Conservation (phyloP, 2,797 vertebrate genomes). For the Vireo griseus region DNA sequence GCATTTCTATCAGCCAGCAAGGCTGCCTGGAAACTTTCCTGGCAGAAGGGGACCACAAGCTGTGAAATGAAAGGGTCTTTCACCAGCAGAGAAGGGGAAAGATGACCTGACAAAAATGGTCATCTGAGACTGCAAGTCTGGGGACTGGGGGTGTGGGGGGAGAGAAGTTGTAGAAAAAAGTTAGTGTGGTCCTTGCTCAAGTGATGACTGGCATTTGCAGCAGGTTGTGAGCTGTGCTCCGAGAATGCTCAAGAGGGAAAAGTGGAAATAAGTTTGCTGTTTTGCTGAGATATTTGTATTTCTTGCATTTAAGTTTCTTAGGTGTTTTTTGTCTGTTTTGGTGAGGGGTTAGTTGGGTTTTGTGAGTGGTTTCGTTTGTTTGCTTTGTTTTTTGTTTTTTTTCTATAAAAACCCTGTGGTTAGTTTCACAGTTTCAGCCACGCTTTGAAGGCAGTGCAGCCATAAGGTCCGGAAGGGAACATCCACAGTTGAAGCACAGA, state of each 20-base stretch:
- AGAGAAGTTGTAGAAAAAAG: background rate
- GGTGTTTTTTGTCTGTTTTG: background rate
- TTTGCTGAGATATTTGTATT: background rate
- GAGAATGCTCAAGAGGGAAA: background rate
- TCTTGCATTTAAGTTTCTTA: background rate
- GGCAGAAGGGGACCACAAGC: background rate
- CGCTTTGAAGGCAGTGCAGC: background rate
- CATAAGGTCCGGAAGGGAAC: background rate
- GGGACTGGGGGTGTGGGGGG: too few relatives aligned
- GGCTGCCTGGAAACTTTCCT: background rate
- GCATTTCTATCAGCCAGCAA: background rate
- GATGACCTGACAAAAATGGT: conserved; percentile 1
- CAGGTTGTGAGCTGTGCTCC: background rate
- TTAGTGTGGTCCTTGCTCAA: background rate
- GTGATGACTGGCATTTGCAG: background rate
- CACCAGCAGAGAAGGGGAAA: background rate
- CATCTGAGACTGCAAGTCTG: background rate
- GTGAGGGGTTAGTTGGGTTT: background rate
- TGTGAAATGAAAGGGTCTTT: conserved; percentile 35
- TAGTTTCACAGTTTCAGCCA: background rate
- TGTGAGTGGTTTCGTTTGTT: background rate
- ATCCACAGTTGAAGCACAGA: background rate
- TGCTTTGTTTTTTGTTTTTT: background rate
- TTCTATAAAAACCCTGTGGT: background rate
- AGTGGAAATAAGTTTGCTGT: background rate